Evolutionary conservation across 2,888 invertebrate genomes (phyloP).

Genomic region (Acleris laterana): DNA sequence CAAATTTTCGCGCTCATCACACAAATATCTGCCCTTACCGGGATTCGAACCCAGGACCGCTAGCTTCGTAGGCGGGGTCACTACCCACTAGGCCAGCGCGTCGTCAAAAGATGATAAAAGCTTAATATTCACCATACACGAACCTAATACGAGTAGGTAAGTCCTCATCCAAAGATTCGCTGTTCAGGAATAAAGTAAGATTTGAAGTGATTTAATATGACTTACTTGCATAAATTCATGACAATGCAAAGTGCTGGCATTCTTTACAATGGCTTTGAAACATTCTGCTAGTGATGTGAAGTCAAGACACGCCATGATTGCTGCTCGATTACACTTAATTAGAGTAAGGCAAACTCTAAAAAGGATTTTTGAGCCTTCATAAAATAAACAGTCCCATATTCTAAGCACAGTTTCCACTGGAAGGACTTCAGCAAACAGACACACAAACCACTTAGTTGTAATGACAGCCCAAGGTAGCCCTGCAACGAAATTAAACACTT

Average conservation of each 20-base stretch:
- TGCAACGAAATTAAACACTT: slow-evolving; percentile 46
- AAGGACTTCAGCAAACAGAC: slow-evolving; percentile 95
- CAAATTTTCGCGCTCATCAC: too few species aligned
- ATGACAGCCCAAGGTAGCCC: slow-evolving; percentile 95
- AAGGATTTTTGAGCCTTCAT: slow-evolving; percentile 96
- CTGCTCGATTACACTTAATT: slow-evolving; percentile 88
- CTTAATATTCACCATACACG: too few species aligned
- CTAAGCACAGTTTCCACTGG: slow-evolving; percentile 97
- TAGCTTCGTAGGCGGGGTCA: too few species aligned
- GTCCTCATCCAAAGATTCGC: too few species aligned
- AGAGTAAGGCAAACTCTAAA: slow-evolving; percentile 95
- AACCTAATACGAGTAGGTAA: too few species aligned
- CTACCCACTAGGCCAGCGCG: too few species aligned
- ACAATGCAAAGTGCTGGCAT: slow-evolving; percentile 91
- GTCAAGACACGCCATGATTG: slow-evolving; percentile 90
- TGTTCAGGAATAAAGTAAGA: too few species aligned
- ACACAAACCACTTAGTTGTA: slow-evolving; percentile 98
- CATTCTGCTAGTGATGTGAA: slow-evolving; percentile 92
- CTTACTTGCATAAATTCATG: slow-evolving; percentile 94
- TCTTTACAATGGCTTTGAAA: slow-evolving; percentile 92
- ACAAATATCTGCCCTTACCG: too few species aligned
- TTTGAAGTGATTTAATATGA: background rate
- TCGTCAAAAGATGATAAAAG: too few species aligned
- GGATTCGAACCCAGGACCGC: too few species aligned
- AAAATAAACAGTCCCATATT: slow-evolving; percentile 98